Conservation (phyloP, 1,140 invertebrate species). For the Amphibalanus amphitrite region DNA sequence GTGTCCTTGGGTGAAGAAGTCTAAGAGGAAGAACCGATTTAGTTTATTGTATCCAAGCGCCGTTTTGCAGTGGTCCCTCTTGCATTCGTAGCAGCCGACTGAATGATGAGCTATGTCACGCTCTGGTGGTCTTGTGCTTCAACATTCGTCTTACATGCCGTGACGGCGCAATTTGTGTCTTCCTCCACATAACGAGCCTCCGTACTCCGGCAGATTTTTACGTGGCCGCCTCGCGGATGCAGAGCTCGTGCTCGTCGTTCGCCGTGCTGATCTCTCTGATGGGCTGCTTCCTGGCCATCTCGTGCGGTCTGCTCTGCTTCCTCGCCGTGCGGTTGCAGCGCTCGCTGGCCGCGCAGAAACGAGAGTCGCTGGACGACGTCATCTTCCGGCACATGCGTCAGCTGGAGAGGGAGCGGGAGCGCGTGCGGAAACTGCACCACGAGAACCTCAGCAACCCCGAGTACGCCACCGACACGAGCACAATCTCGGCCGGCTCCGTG, state of each 20-base stretch:
- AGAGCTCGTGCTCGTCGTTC: constrained; percentile 48
- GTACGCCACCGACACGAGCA: neutral
- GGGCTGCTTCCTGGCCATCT: constrained; percentile 46
- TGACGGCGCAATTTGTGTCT: too few species aligned
- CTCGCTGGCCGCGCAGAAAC: constrained; percentile 33
- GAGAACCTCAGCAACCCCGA: neutral
- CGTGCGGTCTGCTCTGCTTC: constrained; percentile 56
- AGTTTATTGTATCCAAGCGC: too few species aligned
- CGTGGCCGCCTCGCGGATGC: constrained; percentile 33
- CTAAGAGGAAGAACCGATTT: too few species aligned
- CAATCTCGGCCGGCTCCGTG: neutral
- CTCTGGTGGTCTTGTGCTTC: too few species aligned
- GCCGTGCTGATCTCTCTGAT: constrained; percentile 48
- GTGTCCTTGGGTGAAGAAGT: too few species aligned
- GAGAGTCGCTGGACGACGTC: constrained; percentile 21
- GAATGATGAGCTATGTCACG: too few species aligned
- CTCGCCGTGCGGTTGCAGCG: constrained; percentile 47
- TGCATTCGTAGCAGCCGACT: too few species aligned
- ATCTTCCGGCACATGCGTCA: constrained; percentile 2
- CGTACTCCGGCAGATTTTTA: constrained; percentile 33
- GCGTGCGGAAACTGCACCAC: neutral
- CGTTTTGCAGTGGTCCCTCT: too few species aligned
- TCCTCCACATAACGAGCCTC: too few species aligned
- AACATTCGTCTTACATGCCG: too few species aligned
- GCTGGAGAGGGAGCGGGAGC: neutral